Percentiles rank a stretch among this genome's conserved stretches.
These are phyloP conservation scores for Pollenia amentaria DNA, from an alignment of 2,888 invertebrate species.

Conservation along the genomic window DNA sequence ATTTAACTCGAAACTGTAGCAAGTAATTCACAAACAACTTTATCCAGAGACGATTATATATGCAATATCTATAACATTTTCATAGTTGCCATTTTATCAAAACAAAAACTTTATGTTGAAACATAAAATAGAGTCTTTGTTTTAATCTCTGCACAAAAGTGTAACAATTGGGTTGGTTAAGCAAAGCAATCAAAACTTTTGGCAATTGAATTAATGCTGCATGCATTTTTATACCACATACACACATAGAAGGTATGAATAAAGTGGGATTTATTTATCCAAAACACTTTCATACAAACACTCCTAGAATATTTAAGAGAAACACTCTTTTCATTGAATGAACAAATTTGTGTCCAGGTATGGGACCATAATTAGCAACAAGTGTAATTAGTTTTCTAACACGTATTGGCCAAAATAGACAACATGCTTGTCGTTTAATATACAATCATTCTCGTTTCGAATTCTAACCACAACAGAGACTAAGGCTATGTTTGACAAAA, in stretches of 20 bases:
- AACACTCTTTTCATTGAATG: slow-evolving; percentile 22
- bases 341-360: slow-evolving; percentile 8
- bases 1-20: no score
- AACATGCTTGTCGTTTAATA: slow-evolving; percentile 15
- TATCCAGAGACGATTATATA: no score
- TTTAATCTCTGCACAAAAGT: slow-evolving; percentile 39
- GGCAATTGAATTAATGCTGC: slow-evolving; percentile 54
- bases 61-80: no score
- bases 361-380: slow-evolving; percentile 64
- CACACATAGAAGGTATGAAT: neutral
- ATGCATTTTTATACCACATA: neutral
- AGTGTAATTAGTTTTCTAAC: slow-evolving; percentile 65
- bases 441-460: slow-evolving; percentile 2
- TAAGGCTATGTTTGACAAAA: slow-evolving; percentile 7
- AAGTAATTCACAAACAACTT: no score
- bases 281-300: neutral
- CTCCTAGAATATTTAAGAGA: slow-evolving; percentile 3
- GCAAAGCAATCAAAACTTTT: slow-evolving; percentile 56
- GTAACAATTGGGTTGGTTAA: slow-evolving; percentile 54
- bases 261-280: neutral
- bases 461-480: neutral
- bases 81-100: no score
- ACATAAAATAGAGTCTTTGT: neutral
- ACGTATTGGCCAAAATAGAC: slow-evolving; percentile 30
- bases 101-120: neutral